Evolutionary conservation across 1,140 invertebrate genomes (phyloP).

Genomic region (Diabrotica virgifera): DNA sequence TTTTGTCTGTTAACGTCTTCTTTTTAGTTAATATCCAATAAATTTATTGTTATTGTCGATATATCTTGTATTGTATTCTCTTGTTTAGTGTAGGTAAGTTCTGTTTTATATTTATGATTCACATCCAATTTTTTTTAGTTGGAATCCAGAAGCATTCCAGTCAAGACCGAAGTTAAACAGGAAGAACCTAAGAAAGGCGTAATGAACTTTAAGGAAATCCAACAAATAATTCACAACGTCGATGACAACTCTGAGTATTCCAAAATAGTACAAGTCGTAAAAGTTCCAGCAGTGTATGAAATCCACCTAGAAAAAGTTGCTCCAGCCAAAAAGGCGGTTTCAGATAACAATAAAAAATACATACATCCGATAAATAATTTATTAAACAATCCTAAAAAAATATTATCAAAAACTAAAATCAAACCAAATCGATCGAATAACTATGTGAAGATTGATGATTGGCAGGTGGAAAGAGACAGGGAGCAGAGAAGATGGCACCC

Average conservation of each 20-base stretch:
- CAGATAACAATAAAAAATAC: neutral
- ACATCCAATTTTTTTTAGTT: neutral
- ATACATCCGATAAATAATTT: neutral
- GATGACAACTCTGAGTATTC: slow-evolving; percentile 10
- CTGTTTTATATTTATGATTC: too few relatives aligned
- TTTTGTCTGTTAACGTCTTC: too few relatives aligned
- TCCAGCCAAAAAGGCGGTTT: neutral
- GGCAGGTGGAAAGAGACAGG: neutral
- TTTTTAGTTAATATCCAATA: too few relatives aligned
- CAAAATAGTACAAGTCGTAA: slow-evolving; percentile 28
- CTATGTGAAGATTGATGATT: neutral
- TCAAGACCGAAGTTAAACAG: neutral
- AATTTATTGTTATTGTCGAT: too few relatives aligned
- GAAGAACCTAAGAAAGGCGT: neutral
- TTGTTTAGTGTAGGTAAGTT: too few relatives aligned
- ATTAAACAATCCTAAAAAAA: neutral
- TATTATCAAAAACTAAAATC: neutral
- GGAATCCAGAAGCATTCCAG: neutral
- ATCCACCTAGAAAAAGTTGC: slow-evolving; percentile 24
- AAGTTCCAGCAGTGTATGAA: slow-evolving; percentile 31
- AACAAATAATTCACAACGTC: slow-evolving; percentile 11
- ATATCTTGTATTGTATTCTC: too few relatives aligned
- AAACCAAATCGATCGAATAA: neutral
- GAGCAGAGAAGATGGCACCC: neutral
- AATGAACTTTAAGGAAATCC: slow-evolving; percentile 10